Evolutionary conservation across 2,888 invertebrate genomes (phyloP).

Genomic region (Chrysolina haemoptera): DNA sequence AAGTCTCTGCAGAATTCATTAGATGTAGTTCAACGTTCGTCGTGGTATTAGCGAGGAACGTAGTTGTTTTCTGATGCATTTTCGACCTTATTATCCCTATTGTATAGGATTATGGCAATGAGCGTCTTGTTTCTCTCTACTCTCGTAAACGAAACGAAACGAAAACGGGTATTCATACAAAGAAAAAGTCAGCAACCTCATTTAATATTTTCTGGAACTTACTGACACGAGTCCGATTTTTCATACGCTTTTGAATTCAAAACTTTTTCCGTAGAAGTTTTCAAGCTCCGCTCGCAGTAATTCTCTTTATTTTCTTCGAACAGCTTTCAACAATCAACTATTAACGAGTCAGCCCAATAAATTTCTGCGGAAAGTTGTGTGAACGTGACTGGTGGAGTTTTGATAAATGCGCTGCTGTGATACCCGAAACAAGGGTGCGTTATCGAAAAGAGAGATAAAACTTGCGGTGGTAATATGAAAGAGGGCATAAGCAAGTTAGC

Average conservation of each 20-base stretch:
- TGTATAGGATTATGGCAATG: too few relatives aligned
- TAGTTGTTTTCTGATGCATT: too few relatives aligned
- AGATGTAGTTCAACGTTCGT: too few relatives aligned
- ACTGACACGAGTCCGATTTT: background rate
- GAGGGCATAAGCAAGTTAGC: background rate
- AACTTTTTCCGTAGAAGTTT: conserved; percentile 18
- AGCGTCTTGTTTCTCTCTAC: too few relatives aligned
- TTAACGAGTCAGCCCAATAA: conserved; percentile 28
- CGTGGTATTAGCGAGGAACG: too few relatives aligned
- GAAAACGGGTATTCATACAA: background rate
- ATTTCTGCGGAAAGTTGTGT: conserved; percentile 22
- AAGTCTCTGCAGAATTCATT: too few relatives aligned
- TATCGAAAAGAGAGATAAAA: conserved; percentile 15
- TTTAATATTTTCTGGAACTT: background rate
- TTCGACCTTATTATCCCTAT: too few relatives aligned
- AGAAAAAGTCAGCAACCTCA: background rate
- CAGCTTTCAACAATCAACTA: conserved; percentile 32
- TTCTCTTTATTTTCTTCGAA: conserved; percentile 28
- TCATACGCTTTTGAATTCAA: background rate
- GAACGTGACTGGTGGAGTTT: conserved; percentile 31
- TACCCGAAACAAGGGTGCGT: conserved; percentile 12
- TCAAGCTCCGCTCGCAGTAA: conserved; percentile 6
- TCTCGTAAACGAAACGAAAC: too few relatives aligned
- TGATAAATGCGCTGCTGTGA: conserved; percentile 12
- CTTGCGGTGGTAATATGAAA: background rate